Conservation (phyloP, 2,113 vertebrate species). For the Chinchilla lanigera region DNA sequence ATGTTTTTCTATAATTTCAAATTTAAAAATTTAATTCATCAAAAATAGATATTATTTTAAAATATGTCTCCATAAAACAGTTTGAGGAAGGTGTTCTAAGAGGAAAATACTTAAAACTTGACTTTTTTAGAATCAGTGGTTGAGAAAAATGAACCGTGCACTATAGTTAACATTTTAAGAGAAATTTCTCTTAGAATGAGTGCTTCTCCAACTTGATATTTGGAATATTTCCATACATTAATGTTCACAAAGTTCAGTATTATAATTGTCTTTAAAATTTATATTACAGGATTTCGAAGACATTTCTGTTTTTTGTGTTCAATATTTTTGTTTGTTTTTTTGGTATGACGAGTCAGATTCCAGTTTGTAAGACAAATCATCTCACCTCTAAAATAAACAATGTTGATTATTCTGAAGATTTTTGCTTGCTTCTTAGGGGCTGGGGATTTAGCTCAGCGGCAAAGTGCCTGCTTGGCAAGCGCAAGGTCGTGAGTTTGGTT, state of each 20-base stretch:
- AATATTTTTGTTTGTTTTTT: neutral
- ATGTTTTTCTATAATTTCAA: constrained; percentile 23
- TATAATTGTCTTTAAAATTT: constrained; percentile 39
- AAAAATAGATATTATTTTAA: constrained; percentile 31
- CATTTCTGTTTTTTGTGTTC: constrained; percentile 7
- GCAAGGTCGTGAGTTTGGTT: too few species aligned
- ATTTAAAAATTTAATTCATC: neutral
- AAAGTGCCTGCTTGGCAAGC: too few species aligned
- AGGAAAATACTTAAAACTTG: constrained; percentile 41
- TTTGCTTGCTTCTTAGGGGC: too few species aligned
- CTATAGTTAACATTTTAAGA: neutral
- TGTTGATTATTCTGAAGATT: constrained; percentile 11
- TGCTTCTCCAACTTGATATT: constrained; percentile 11
- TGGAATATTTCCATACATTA: neutral
- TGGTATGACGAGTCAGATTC: neutral
- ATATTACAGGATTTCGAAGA: neutral
- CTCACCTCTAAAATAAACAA: constrained; percentile 25
- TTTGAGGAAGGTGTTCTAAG: neutral
- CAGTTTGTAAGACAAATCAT: neutral
- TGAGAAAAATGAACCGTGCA: neutral
- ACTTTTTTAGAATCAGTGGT: neutral
- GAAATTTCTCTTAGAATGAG: neutral
- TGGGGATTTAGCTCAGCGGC: too few species aligned
- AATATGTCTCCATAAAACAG: neutral
- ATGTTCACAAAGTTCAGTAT: neutral